Evolutionary conservation across 2,888 invertebrate genomes (phyloP), one percentile per base, ranked within the genome.

Genomic region (Tenthredo distinguenda): DNA sequence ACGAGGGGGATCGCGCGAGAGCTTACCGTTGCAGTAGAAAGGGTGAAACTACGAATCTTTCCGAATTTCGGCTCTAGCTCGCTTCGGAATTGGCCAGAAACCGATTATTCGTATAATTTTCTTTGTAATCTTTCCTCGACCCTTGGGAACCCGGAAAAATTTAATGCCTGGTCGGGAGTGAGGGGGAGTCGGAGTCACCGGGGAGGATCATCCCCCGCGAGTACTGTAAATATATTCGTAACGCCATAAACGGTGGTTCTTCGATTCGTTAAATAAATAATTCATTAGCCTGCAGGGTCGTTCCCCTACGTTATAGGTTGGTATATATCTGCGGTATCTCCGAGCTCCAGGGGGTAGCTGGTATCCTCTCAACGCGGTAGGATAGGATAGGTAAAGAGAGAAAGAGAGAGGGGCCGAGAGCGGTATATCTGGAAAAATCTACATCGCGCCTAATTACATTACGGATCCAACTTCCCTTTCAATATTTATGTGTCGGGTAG

Each of bases 181-280:
- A 15, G 26, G 4, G 12, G 3, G 34, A 34, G 6, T 68, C 34
- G 6, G 15, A 47, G 47, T 47, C 12, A 31, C 1, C 34, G 68
- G 34, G 34, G 68, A 34, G 68, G 68, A 68, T 68, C 31, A 68
- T 68, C 68, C 68, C 68, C 68, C 68, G 34, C 68, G 68, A 68
- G 83, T 43, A 65, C 43, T 77, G 76, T 85, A 85, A 85, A 85
- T 85, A 85, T 77, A 85, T 85, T 85, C 85, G 65, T 79, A 76
- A 85, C 77, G 77, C 21, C 58, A 76, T 77, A 79, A 85, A 85
- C 65, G 85, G 76, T 77, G 68, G 76, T 85, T 83, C 85, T 76
- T 77, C 85, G 85, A 85, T 85, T 77, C 77, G 85, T 50, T 77
- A 79, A 68, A 85, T 85, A 77, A 85, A 85, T 85, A 85, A 85